Percentiles rank a stretch among this genome's conserved stretches.
Evolutionary conservation across 2,888 invertebrate species (phyloP).

Genomic region (Parthenolecanium corni): DNA sequence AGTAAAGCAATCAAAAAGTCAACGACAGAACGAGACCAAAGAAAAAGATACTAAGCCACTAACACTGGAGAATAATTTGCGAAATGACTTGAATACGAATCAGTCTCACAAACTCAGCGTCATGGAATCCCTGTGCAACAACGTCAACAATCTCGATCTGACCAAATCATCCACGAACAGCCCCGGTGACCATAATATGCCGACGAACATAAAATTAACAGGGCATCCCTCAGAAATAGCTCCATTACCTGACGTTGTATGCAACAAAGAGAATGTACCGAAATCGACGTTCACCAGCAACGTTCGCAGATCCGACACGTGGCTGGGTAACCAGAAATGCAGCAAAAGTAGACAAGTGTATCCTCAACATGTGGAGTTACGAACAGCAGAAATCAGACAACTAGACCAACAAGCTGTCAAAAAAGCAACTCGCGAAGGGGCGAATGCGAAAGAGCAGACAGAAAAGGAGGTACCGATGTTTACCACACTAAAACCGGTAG

Average conservation of each 20-base stretch:
- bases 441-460: background rate
- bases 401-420: background rate
- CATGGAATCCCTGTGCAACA: too few species aligned
- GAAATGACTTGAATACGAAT: background rate
- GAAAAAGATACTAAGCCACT: background rate
- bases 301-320: conserved; percentile 6
- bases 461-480: background rate
- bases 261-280: too few species aligned
- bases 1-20: conserved; percentile 13
- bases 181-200: too few species aligned
- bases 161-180: too few species aligned
- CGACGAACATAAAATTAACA: too few species aligned
- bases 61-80: background rate
- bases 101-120: too few species aligned
- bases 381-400: conserved; percentile 6
- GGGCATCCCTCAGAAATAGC: too few species aligned
- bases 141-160: too few species aligned
- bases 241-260: too few species aligned
- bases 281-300: background rate
- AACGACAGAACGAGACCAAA: background rate
- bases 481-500: too few species aligned
- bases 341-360: background rate
- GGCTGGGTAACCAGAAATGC: background rate
- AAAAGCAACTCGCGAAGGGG: background rate
- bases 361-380: background rate